Evolutionary conservation across 2,888 invertebrate genomes (phyloP).

Genomic region (Leucoma salicis): DNA sequence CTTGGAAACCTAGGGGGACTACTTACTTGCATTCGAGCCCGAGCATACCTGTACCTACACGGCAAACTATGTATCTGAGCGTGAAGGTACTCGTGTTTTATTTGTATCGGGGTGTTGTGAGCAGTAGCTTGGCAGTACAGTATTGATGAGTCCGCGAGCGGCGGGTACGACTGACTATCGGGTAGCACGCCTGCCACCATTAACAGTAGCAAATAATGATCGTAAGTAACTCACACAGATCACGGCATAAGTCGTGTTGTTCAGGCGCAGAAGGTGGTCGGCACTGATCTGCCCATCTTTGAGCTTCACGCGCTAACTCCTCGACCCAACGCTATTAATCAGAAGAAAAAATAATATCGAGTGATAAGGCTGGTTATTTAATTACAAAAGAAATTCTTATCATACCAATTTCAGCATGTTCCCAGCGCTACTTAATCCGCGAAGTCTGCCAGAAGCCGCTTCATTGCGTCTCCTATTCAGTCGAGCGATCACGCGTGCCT

Average conservation of each 20-base stretch:
- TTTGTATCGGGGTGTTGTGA: too few relatives aligned
- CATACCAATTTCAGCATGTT: conserved; percentile 70
- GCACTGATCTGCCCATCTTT: conserved; percentile 73
- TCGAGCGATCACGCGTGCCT: conserved; percentile 48
- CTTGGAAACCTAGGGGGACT: too few relatives aligned
- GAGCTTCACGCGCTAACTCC: conserved; percentile 65
- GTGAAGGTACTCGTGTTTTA: too few relatives aligned
- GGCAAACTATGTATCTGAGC: too few relatives aligned
- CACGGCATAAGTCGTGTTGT: conserved; percentile 59
- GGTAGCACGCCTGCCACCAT: too few relatives aligned
- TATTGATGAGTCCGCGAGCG: too few relatives aligned
- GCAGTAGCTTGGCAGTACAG: too few relatives aligned
- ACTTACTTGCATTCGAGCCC: too few relatives aligned
- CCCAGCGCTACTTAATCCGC: conserved; percentile 52
- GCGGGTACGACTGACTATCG: too few relatives aligned
- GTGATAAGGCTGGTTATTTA: background rate
- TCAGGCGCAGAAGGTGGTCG: conserved; percentile 50
- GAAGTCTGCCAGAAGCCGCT: conserved; percentile 51
- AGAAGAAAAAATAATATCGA: background rate
- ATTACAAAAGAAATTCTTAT: background rate
- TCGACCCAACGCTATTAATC: conserved; percentile 63
- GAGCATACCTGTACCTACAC: too few relatives aligned
- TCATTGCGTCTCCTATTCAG: conserved; percentile 62
- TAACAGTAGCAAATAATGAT: too few relatives aligned
- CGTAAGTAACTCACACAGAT: conserved; percentile 66